phyloP scores from a whole-genome alignment of 1,140 invertebrate species.

The Pollicipes pollicipes region DNA sequence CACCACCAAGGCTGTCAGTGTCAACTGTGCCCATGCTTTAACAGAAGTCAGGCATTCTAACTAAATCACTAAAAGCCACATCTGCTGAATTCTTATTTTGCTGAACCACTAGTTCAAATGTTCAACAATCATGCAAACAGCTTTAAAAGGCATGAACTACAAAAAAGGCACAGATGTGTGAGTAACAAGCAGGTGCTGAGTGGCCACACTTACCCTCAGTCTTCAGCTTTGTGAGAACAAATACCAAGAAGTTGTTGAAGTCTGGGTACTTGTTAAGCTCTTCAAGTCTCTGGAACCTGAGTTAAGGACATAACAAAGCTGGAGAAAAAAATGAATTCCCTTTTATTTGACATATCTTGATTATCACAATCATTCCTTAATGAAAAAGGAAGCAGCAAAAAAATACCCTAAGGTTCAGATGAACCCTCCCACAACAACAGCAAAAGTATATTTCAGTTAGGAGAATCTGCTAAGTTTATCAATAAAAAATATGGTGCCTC shows the following conservation, averaged over 20 bases:
- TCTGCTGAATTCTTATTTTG: neutral
- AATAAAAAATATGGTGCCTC: neutral
- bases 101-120: conserved; percentile 1
- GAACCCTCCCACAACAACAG: too few relatives aligned
- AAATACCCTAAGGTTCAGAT: conserved; percentile 12
- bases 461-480: conserved; percentile 10
- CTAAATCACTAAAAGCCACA: neutral
- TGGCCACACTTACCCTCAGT: conserved; percentile 45
- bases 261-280: conserved; percentile 95
- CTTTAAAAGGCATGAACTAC: conserved; percentile 1
- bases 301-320: too few relatives aligned
- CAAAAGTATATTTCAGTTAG: neutral
- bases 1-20: too few relatives aligned
- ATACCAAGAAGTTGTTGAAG: conserved; percentile 98
- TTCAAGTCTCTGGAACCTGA: conserved; percentile 69
- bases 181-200: too few relatives aligned
- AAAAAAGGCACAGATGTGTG: conserved; percentile 5
- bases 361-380: conserved; percentile 4
- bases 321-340: too few relatives aligned
- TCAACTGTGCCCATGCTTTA: neutral
- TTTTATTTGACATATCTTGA: conserved; percentile 10
- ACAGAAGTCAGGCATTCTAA: neutral
- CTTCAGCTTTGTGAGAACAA: conserved; percentile 86
- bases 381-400: conserved; percentile 15
- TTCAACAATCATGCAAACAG: conserved; percentile 3